Percentiles rank a stretch among this genome's conserved stretches.
These are phyloP conservation scores for Clavelina lepadiformis DNA, from an alignment of 23 tunicate genomes.

Conservation along the genomic window DNA sequence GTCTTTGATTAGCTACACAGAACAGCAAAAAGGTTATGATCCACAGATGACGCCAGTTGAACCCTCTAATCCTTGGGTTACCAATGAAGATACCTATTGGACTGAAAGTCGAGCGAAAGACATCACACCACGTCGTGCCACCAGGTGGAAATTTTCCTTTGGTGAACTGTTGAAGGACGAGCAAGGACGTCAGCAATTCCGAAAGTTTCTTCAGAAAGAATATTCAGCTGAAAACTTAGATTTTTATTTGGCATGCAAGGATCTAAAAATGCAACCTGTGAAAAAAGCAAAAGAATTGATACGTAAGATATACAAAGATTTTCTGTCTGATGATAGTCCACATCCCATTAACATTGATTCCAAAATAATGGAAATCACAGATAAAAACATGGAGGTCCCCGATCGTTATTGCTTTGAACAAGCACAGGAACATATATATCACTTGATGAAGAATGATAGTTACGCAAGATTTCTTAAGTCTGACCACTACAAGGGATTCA, in stretches of 20 bases:
- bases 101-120: conserved; percentile 31
- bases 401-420: conserved; percentile 86
- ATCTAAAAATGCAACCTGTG: conserved; percentile 54
- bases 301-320: conserved; percentile 47
- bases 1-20: conserved; percentile 39
- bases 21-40: conserved; percentile 70
- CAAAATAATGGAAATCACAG: conserved; percentile 56
- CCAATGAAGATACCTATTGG: conserved; percentile 76
- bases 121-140: conserved; percentile 57
- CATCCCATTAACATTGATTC: conserved; percentile 89
- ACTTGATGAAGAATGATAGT: conserved; percentile 88
- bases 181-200: conserved; percentile 64
- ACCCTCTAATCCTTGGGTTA: conserved; percentile 74
- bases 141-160: conserved; percentile 87
- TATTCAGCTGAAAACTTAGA: conserved; percentile 89
- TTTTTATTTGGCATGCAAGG: conserved; percentile 79
- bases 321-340: conserved; percentile 61
- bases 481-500: conserved; percentile 62
- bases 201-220: conserved; percentile 91
- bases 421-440: conserved; percentile 95
- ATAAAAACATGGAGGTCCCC: conserved; percentile 67
- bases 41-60: conserved; percentile 49
- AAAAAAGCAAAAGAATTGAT: conserved; percentile 45
- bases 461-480: conserved; percentile 93
- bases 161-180: conserved; percentile 69